phyloP scores from a whole-genome alignment of 2,888 invertebrate genomes.

The Drosophila mulleri region DNA sequence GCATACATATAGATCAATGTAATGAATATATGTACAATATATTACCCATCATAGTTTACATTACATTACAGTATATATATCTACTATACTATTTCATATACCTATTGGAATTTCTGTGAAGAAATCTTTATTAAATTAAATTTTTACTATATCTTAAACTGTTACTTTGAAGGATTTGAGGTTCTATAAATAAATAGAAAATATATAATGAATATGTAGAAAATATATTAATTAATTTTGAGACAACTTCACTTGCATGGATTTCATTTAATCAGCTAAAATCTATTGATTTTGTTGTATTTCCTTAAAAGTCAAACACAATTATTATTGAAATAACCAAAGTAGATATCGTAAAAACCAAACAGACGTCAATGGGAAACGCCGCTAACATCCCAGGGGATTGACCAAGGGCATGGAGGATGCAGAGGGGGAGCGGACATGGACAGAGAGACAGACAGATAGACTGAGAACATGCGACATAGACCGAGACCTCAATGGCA shows the following conservation, averaged over 20 bases:
- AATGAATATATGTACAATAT: too few relatives aligned
- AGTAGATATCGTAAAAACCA: slow-evolving; percentile 42
- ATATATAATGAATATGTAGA: too few relatives aligned
- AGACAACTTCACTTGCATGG: background rate
- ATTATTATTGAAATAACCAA: slow-evolving; percentile 44
- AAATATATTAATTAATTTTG: too few relatives aligned
- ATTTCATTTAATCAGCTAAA: slow-evolving; percentile 8
- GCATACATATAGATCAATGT: background rate
- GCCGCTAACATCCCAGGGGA: slow-evolving; percentile 34
- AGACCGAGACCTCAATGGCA: slow-evolving; percentile 49
- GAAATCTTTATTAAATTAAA: too few relatives aligned
- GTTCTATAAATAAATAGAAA: too few relatives aligned
- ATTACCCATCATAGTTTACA: too few relatives aligned
- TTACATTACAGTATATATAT: too few relatives aligned
- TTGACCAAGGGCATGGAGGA: background rate
- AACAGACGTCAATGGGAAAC: slow-evolving; percentile 30
- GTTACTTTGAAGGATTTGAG: too few relatives aligned
- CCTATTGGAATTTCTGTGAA: too few relatives aligned
- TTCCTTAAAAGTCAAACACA: slow-evolving; percentile 25
- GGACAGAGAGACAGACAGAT: background rate
- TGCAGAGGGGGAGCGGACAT: slow-evolving; percentile 4
- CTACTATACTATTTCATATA: too few relatives aligned
- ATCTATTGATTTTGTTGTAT: slow-evolving; percentile 1
- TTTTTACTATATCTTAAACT: too few relatives aligned
- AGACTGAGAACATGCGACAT: slow-evolving; percentile 13